Percentiles rank a stretch among this genome's conserved stretches.
phyloP scores from a whole-genome alignment of 2,113 vertebrate genomes.

The Bagarius yarrelli region DNA sequence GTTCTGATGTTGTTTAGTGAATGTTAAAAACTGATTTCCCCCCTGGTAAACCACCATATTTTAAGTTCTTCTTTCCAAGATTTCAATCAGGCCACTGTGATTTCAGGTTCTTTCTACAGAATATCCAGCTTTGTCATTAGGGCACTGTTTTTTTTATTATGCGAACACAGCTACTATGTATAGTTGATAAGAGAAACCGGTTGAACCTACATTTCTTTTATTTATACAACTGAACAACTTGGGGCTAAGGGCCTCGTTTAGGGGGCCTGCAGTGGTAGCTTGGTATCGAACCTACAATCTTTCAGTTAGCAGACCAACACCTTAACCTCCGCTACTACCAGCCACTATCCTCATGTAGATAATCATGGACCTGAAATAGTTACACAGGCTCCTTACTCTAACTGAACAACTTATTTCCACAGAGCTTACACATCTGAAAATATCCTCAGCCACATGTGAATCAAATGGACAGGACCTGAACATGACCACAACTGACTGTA shows the following conservation, averaged over 20 bases:
- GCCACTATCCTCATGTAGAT: too few relatives aligned
- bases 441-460: not conserved
- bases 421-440: not conserved
- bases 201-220: not conserved
- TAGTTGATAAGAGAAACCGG: not conserved
- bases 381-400: not conserved
- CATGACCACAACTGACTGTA: not conserved
- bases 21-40: not conserved
- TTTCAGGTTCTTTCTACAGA: constrained; percentile 8
- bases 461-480: not conserved
- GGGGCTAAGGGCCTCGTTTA: too few relatives aligned
- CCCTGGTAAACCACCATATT: not conserved
- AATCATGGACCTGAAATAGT: not conserved
- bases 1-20: not conserved
- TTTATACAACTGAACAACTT: too few relatives aligned
- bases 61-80: constrained; percentile 1
- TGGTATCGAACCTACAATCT: too few relatives aligned
- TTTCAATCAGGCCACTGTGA: not conserved
- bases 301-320: too few relatives aligned
- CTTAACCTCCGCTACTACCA: too few relatives aligned
- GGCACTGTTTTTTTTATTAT: not conserved
- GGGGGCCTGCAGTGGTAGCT: too few relatives aligned
- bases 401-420: not conserved
- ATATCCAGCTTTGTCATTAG: not conserved
- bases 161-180: too few relatives aligned